Conservation (phyloP, 2,888 invertebrate species). For the Lycocerus yunnanus region DNA sequence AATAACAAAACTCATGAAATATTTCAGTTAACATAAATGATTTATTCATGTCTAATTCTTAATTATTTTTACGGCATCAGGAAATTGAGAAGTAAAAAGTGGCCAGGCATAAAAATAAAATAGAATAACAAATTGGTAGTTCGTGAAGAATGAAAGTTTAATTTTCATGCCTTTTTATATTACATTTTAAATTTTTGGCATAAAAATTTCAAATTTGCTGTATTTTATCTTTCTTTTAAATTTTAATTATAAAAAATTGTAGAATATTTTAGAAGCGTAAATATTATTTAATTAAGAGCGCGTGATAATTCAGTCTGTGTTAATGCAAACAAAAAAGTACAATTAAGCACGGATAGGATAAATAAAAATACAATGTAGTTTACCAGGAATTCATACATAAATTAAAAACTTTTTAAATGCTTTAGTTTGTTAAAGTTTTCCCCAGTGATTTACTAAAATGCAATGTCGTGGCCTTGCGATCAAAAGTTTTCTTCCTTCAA, state of each 20-base stretch:
- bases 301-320: background rate
- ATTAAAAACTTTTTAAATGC: background rate
- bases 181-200: background rate
- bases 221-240: background rate
- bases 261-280: background rate
- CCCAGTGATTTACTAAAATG: background rate
- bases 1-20: too few species aligned
- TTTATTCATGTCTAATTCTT: too few species aligned
- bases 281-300: background rate
- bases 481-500: background rate
- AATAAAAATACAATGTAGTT: background rate
- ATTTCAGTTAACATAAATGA: too few species aligned
- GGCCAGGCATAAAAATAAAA: background rate
- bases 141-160: background rate
- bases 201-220: background rate
- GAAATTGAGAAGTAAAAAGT: background rate
- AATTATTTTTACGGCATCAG: background rate
- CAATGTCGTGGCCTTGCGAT: background rate
- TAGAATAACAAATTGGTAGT: background rate
- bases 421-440: background rate
- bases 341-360: background rate
- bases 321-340: background rate
- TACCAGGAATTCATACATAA: background rate
- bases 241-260: background rate
- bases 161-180: background rate